phyloP scores from a whole-genome alignment of 2,888 invertebrate species.

The Drosophila mettleri region DNA sequence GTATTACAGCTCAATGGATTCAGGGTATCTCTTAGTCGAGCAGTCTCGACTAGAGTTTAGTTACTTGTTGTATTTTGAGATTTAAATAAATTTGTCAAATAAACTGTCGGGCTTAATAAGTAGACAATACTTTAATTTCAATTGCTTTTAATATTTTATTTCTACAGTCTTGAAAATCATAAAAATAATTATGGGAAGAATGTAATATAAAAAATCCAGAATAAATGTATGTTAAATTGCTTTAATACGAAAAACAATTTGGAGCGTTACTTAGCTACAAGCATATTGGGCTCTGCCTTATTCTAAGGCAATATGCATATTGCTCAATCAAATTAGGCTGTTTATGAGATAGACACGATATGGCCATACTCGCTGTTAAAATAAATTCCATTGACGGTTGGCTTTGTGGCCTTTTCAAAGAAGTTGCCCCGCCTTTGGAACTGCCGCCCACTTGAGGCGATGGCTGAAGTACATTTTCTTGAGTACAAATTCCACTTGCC shows the following conservation, averaged over 20 bases:
- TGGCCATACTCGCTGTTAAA: constrained; percentile 13
- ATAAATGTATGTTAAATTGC: not conserved
- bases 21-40: too few species aligned
- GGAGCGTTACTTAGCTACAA: not conserved
- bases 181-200: not conserved
- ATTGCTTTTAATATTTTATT: not conserved
- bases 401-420: constrained; percentile 37
- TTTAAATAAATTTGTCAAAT: too few species aligned
- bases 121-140: too few species aligned
- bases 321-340: constrained; percentile 45
- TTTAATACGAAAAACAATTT: not conserved
- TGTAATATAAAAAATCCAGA: not conserved
- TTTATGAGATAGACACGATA: constrained; percentile 32
- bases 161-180: not conserved
- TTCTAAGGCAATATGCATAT: constrained; percentile 24
- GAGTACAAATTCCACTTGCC: constrained; percentile 69
- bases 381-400: constrained; percentile 50
- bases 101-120: too few species aligned
- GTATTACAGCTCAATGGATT: too few species aligned
- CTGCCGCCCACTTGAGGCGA: constrained; percentile 54
- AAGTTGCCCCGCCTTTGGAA: not conserved
- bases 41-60: too few species aligned
- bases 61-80: too few species aligned
- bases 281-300: not conserved
- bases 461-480: constrained; percentile 41